These are phyloP conservation scores for Mycalesis mineus DNA, from an alignment of 2,888 invertebrate genomes.

Conservation along the genomic window DNA sequence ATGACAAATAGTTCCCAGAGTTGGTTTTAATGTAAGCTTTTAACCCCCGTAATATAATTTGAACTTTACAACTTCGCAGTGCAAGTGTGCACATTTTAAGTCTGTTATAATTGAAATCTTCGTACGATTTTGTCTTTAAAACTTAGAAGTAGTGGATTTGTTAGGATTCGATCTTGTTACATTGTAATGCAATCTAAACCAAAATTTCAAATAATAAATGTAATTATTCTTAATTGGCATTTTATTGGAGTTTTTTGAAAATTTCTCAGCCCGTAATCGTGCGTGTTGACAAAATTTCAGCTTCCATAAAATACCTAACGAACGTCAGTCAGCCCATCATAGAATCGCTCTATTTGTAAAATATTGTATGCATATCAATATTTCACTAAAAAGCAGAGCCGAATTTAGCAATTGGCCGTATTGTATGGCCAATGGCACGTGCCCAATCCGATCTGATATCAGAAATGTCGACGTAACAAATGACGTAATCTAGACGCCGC, in stretches of 20 bases:
- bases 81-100: not conserved
- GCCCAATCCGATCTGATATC: constrained; percentile 19
- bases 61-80: not conserved
- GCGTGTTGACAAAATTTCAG: too few species aligned
- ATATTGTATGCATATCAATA: too few species aligned
- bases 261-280: too few species aligned
- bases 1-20: constrained; percentile 22
- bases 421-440: constrained; percentile 13
- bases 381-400: not conserved
- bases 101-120: constrained; percentile 5
- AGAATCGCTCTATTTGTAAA: too few species aligned
- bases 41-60: constrained; percentile 14
- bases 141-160: not conserved
- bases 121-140: not conserved
- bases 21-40: constrained; percentile 12
- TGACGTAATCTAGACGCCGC: constrained; percentile 25
- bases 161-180: too few species aligned
- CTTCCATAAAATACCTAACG: too few species aligned
- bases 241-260: too few species aligned
- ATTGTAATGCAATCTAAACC: too few species aligned
- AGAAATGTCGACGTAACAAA: constrained; percentile 17
- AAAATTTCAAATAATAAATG: too few species aligned
- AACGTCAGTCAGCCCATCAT: too few species aligned
- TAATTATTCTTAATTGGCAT: too few species aligned
- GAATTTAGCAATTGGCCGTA: not conserved